Evolutionary conservation across 2,888 invertebrate genomes (phyloP).

Genomic region (Pandemis corylana): DNA sequence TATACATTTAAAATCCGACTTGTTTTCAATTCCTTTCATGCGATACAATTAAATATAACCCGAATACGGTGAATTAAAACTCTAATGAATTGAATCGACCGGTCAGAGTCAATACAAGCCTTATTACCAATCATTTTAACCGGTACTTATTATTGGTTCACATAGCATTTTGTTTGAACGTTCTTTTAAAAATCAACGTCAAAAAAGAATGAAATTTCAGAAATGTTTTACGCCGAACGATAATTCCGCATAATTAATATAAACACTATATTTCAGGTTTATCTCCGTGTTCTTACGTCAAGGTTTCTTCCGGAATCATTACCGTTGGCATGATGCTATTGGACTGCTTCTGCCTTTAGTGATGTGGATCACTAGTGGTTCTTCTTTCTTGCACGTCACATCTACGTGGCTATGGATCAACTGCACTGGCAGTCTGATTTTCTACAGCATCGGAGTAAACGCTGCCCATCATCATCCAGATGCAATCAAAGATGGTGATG

Average conservation of each 20-base stretch:
- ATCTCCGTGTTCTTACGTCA: constrained; percentile 57
- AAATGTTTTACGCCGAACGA: not conserved
- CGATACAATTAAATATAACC: too few relatives aligned
- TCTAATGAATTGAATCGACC: too few relatives aligned
- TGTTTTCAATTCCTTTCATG: too few relatives aligned
- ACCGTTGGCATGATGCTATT: constrained; percentile 67
- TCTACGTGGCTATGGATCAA: constrained; percentile 84
- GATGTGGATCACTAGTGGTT: constrained; percentile 69
- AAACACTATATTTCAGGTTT: constrained; percentile 55
- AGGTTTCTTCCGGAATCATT: constrained; percentile 63
- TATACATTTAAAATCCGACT: too few relatives aligned
- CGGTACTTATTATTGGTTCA: too few relatives aligned
- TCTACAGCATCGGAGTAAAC: constrained; percentile 87
- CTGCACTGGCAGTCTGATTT: constrained; percentile 84
- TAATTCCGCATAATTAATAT: not conserved
- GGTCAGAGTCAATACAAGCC: too few relatives aligned
- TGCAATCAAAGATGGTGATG: constrained; percentile 91
- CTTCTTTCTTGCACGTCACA: constrained; percentile 62
- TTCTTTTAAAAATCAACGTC: too few relatives aligned
- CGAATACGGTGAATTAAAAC: too few relatives aligned
- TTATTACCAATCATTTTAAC: too few relatives aligned
- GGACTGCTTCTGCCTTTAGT: constrained; percentile 70
- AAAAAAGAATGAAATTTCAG: too few relatives aligned
- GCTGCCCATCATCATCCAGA: constrained; percentile 93
- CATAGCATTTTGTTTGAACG: too few relatives aligned